Evolutionary conservation across 2,113 vertebrate genomes (phyloP).

Genomic region (Paramormyrops kingsleyae): DNA sequence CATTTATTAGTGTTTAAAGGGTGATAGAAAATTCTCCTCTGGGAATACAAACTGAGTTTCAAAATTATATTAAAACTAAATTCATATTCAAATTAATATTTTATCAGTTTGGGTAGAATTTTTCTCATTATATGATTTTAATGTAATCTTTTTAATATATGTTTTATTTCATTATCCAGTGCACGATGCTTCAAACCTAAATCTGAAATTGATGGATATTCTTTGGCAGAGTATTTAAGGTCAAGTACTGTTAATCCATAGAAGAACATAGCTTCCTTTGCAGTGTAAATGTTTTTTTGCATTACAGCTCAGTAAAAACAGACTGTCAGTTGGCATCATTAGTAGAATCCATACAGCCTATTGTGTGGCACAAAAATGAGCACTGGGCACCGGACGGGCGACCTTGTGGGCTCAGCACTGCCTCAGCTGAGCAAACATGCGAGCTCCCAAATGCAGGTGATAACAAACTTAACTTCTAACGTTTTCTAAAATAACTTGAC

Average conservation of each 20-base stretch:
- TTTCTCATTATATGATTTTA: not conserved
- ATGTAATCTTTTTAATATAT: not conserved
- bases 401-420: not conserved
- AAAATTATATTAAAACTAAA: not conserved
- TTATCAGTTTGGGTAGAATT: not conserved
- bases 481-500: not conserved
- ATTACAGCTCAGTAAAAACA: not conserved
- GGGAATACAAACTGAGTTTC: not conserved
- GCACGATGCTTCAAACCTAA: not conserved
- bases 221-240: not conserved
- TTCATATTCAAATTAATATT: not conserved
- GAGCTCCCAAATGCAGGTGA: not conserved
- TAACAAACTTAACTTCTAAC: not conserved
- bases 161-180: not conserved
- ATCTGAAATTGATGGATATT: not conserved
- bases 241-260: not conserved
- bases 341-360: not conserved
- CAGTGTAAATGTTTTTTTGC: not conserved
- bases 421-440: not conserved
- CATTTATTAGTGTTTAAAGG: not conserved
- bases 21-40: not conserved
- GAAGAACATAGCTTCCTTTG: not conserved
- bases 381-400: fast-evolving
- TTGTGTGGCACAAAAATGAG: not conserved
- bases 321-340: not conserved